Evolutionary conservation across 2,888 invertebrate genomes (phyloP).

Genomic region (Acleris sparsana): DNA sequence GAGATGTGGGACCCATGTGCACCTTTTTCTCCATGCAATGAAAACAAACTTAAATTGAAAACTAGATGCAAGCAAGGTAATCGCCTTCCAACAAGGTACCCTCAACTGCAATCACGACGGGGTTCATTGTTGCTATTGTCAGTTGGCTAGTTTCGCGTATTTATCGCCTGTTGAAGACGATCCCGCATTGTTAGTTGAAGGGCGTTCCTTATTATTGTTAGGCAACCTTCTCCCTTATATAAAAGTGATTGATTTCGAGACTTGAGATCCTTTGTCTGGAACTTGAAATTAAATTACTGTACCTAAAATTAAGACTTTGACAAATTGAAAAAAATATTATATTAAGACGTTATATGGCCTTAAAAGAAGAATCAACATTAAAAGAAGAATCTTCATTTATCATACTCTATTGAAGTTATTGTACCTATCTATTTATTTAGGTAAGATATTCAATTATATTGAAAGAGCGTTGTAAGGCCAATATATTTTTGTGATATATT

Average conservation of each 20-base stretch:
- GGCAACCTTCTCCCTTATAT: slow-evolving; percentile 10
- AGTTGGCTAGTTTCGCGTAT: neutral
- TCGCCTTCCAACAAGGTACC: too few species aligned
- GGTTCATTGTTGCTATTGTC: slow-evolving; percentile 7
- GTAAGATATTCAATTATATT: too few species aligned
- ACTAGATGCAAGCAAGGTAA: slow-evolving; percentile 1
- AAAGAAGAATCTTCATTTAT: neutral
- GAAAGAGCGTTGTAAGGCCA: too few species aligned
- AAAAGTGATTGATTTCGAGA: slow-evolving; percentile 28
- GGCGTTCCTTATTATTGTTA: slow-evolving; percentile 23
- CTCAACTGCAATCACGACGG: neutral
- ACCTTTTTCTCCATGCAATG: too few species aligned
- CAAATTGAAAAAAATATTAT: neutral
- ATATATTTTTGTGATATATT: too few species aligned
- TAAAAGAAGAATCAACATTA: neutral
- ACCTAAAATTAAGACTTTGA: neutral
- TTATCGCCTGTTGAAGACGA: slow-evolving; percentile 23
- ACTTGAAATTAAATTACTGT: neutral
- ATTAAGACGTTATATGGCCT: neutral
- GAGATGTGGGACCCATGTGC: too few species aligned
- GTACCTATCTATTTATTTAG: too few species aligned
- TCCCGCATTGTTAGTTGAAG: slow-evolving; percentile 15
- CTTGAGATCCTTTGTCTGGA: neutral
- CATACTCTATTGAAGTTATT: neutral
- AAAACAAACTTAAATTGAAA: too few species aligned